phyloP scores from a whole-genome alignment of 2,797 vertebrate species.

The Mionectes olivaceus region DNA sequence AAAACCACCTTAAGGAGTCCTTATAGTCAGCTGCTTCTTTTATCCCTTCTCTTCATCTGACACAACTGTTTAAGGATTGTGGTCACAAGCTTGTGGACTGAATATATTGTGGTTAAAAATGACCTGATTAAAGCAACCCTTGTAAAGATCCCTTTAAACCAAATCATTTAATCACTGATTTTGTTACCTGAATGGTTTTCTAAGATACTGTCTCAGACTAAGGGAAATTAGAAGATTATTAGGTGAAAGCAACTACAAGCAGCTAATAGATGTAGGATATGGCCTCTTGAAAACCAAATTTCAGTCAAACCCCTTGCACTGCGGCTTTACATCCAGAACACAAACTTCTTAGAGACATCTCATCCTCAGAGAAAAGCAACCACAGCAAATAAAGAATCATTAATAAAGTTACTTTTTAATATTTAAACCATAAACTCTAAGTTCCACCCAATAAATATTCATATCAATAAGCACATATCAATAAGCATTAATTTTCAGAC shows the following conservation, averaged over 20 bases:
- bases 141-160: not conserved
- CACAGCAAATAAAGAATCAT: not conserved
- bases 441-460: not conserved
- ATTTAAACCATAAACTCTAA: not conserved
- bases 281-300: not conserved
- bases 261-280: not conserved
- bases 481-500: not conserved
- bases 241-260: not conserved
- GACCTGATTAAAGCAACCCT: not conserved
- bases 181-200: not conserved
- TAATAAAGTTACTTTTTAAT: not conserved
- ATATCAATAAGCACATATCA: not conserved
- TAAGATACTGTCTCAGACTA: not conserved
- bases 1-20: not conserved
- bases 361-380: not conserved
- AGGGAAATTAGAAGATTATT: not conserved
- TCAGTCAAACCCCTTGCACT: not conserved
- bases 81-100: not conserved
- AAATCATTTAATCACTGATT: not conserved
- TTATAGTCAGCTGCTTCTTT: not conserved
- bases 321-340: not conserved
- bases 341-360: not conserved
- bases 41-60: not conserved
- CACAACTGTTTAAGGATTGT: not conserved
- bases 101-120: not conserved